Percentiles rank a stretch among this genome's conserved stretches.
phyloP scores from a whole-genome alignment of 1,140 invertebrate species.

The Asobara japonica region DNA sequence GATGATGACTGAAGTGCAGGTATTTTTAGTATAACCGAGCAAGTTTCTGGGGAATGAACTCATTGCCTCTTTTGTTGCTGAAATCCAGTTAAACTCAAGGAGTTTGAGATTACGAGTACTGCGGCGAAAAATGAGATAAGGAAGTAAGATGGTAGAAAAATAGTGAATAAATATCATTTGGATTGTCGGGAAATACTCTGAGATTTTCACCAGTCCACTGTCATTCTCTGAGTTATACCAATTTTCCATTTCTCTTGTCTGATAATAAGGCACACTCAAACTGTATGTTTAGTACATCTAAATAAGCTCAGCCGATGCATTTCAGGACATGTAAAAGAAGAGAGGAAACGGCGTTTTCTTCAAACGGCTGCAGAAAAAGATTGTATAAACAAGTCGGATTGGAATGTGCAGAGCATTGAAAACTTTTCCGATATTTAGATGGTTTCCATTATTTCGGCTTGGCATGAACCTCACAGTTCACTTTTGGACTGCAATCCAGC shows the following conservation, averaged over 20 bases:
- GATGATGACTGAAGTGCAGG: conserved; percentile 6
- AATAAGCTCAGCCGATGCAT: neutral
- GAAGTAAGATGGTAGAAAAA: conserved; percentile 2
- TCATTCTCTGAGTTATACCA: neutral
- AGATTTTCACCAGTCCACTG: neutral
- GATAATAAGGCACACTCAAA: neutral
- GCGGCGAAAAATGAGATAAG: neutral
- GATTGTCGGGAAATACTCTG: neutral
- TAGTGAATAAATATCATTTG: conserved; percentile 7
- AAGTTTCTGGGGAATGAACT: conserved; percentile 23
- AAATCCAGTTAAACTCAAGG: conserved; percentile 24
- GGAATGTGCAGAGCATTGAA: neutral
- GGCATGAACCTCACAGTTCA: too few relatives aligned
- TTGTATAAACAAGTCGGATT: neutral
- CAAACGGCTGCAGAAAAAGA: neutral
- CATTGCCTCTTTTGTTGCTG: conserved; percentile 32
- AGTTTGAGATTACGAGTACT: neutral
- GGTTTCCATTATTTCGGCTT: too few relatives aligned
- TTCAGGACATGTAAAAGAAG: neutral
- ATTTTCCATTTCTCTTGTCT: neutral
- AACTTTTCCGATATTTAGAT: too few relatives aligned
- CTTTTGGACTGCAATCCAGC: too few relatives aligned
- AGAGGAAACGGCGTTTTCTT: neutral
- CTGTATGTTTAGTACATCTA: neutral
- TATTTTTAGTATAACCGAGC: neutral